Evolutionary conservation across 2,888 invertebrate species (phyloP), one percentile per base, ranked within the genome.

Genomic region (Nematopogon swammerdamellus): DNA sequence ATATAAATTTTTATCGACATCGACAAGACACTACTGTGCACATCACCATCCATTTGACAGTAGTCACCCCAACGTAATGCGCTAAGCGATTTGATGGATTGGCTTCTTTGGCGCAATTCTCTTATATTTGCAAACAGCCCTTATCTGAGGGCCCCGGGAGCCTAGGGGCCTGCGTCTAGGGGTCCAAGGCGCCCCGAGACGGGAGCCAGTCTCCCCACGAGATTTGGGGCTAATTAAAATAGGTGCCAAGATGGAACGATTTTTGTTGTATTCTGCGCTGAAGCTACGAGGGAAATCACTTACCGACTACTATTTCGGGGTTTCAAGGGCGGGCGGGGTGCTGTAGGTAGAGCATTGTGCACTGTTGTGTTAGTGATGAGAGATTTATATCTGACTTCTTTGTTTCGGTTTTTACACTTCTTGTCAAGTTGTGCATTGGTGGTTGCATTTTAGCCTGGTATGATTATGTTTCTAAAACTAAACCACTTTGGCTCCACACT

Each of bases 81-180:
- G 73, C 67, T 72, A 72, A 64, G 63, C 72, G 65, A 73, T 77
- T 79, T 79, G 79, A 79, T 79, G 77, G 77, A 79, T 79, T 79
- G 77, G 77, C 77, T 79, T 76, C 77, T 76, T 75, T 71, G 70
- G 71, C 64, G 36, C 36, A 36, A 36, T 65, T 64, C 75, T 73
- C 73, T 69, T 65, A 71, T 77, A 76, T 77, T 76, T 76, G 76
- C 76, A 77, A 77, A 76, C 75, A 75, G 50, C 79, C 77, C 77
- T 73, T 72, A 71, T 72, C 72, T 64, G 11, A 14, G 66, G 62
- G 59, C 58, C 59, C 52, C 51, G 55, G n/a, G 55, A 59, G 8
- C n/a, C 36, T 36, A 10, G 60, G 61, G 61, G 60, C 50, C 51
- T 49, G 51, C 55, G 54, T 58, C 53, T 55, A 54, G 53, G 59